Conservation (phyloP, 2,113 vertebrate genomes). For the Tetrax tetrax region DNA sequence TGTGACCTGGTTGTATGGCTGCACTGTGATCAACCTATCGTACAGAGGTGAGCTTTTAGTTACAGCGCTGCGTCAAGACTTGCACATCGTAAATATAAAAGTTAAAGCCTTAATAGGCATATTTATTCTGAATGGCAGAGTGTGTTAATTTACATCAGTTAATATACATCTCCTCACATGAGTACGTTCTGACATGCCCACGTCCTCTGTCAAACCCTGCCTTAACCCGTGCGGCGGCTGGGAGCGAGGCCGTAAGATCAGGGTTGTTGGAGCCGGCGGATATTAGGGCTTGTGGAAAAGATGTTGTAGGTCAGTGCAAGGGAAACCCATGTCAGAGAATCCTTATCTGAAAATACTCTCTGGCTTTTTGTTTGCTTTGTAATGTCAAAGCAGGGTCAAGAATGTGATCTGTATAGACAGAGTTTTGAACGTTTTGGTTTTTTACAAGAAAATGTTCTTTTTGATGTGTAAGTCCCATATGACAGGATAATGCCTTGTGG, state of each 20-base stretch:
- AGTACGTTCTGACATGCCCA: background rate
- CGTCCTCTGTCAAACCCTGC: background rate
- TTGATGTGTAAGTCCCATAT: background rate
- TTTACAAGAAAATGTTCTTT: conserved; percentile 37
- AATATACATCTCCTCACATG: background rate
- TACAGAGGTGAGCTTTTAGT: too few species aligned
- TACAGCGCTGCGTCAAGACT: background rate
- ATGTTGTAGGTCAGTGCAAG: conserved; percentile 26
- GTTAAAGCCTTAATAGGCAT: background rate
- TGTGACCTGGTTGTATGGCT: background rate
- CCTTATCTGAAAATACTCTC: conserved; percentile 61
- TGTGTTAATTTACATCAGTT: background rate
- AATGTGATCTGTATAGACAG: conserved; percentile 33
- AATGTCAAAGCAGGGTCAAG: conserved; percentile 58
- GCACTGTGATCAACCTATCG: background rate
- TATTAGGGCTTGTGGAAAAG: conserved; percentile 27
- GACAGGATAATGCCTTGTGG: background rate
- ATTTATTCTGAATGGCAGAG: background rate
- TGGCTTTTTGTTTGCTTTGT: conserved; percentile 59
- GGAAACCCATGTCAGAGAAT: conserved; percentile 43
- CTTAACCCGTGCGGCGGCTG: background rate
- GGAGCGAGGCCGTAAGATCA: background rate
- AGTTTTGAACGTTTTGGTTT: background rate
- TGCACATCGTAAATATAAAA: background rate
- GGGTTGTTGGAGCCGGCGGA: background rate